Evolutionary conservation across 1,140 invertebrate genomes (phyloP).

Genomic region (Probaryconus sp.): DNA sequence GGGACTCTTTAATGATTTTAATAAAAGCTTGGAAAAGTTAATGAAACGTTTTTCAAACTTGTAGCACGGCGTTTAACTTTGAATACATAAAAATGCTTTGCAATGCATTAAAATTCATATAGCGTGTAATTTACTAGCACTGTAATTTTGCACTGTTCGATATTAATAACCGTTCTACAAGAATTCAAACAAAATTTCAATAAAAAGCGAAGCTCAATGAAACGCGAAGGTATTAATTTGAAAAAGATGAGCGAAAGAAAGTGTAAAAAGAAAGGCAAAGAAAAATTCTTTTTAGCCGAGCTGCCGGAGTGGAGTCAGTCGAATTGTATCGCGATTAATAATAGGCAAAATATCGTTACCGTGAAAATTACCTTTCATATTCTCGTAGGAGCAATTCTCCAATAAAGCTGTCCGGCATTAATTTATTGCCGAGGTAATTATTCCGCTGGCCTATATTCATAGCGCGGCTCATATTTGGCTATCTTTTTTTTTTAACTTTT

Average conservation of each 20-base stretch:
- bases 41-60: conserved; percentile 1
- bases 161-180: conserved; percentile 30
- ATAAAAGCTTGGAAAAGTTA: not conserved
- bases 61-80: no score
- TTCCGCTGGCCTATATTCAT: conserved; percentile 55
- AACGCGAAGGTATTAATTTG: conserved; percentile 27
- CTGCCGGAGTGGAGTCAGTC: no score
- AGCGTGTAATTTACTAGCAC: conserved; percentile 22
- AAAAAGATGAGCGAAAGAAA: conserved; percentile 14
- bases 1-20: not conserved
- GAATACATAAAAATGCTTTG: no score
- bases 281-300: conserved; percentile 7
- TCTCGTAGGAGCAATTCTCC: conserved; percentile 54
- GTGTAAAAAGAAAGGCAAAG: not conserved
- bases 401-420: conserved; percentile 56
- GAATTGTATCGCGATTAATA: conserved; percentile 57
- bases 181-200: conserved; percentile 32
- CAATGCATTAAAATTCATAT: conserved; percentile 25
- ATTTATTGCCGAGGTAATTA: conserved; percentile 60
- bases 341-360: conserved; percentile 45
- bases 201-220: conserved; percentile 25
- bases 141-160: not conserved
- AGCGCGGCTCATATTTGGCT: conserved; percentile 56
- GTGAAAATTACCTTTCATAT: conserved; percentile 51
- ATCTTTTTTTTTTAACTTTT: conserved; percentile 41